Conservation (phyloP, 2,113 vertebrate species). For the Micronycteris hirsuta region DNA sequence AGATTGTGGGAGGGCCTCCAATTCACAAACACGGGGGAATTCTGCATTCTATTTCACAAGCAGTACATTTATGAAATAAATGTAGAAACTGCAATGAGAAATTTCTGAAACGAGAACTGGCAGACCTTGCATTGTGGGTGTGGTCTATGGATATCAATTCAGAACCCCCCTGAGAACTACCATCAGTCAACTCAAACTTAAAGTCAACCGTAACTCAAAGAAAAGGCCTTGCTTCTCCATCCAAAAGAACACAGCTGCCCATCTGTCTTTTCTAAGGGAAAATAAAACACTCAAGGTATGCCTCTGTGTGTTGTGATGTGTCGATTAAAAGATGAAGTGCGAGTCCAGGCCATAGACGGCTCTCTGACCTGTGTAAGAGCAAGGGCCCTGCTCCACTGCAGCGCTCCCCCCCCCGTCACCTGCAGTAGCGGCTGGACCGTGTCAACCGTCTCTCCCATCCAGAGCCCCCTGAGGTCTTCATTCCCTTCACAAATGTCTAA, state of each 20-base stretch:
- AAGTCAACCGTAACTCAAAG: neutral
- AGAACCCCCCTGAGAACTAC: neutral
- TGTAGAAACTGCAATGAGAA: neutral
- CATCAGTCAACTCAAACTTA: neutral
- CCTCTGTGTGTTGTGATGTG: neutral
- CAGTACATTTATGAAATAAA: neutral
- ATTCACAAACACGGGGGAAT: neutral
- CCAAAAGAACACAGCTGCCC: neutral
- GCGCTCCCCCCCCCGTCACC: neutral
- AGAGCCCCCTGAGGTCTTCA: too few species aligned
- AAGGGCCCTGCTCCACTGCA: neutral
- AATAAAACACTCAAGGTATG: neutral
- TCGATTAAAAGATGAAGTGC: neutral
- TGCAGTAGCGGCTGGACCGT: rapidly evolving
- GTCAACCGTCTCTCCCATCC: neutral
- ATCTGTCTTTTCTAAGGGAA: neutral
- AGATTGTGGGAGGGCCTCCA: neutral
- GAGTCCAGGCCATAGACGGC: neutral
- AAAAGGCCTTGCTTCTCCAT: neutral
- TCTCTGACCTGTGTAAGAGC: neutral
- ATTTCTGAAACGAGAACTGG: neutral
- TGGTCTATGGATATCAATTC: neutral
- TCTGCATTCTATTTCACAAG: neutral
- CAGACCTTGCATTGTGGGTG: neutral
- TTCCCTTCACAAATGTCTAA: neutral